Conservation (phyloP, 2,797 vertebrate species). For the Neoniphon sammara region DNA sequence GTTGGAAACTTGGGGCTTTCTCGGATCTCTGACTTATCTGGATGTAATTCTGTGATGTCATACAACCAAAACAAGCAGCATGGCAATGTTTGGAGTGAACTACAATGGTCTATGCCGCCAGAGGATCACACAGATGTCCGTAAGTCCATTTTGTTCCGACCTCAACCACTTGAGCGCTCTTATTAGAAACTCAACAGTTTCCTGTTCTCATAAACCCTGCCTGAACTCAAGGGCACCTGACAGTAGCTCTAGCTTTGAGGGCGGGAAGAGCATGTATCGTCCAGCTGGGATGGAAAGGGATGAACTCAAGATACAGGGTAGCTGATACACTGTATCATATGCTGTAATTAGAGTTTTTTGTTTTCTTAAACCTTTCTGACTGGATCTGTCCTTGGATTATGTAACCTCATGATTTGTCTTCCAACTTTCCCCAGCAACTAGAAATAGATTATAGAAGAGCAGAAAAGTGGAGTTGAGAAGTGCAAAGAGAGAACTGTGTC, state of each 20-base stretch:
- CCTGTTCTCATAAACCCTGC: no score
- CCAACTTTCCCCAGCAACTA: no score
- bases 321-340: not conserved
- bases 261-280: not conserved
- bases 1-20: no score
- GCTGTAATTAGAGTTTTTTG: not conserved
- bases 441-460: not conserved
- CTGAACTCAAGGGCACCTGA: constrained; percentile 9
- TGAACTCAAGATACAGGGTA: not conserved
- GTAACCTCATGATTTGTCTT: not conserved
- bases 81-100: no score
- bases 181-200: no score
- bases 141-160: no score
- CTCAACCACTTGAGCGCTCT: no score
- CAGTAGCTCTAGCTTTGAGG: not conserved
- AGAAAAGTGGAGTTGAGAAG: not conserved
- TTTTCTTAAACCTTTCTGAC: not conserved
- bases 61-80: no score
- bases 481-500: not conserved
- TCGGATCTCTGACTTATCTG: no score
- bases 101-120: no score
- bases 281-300: not conserved
- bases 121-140: no score
- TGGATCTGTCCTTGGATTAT: not conserved
- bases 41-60: no score